Evolutionary conservation across 2,888 invertebrate genomes (phyloP), one percentile per base, ranked within the genome.

Genomic region (Julus scandinavius): DNA sequence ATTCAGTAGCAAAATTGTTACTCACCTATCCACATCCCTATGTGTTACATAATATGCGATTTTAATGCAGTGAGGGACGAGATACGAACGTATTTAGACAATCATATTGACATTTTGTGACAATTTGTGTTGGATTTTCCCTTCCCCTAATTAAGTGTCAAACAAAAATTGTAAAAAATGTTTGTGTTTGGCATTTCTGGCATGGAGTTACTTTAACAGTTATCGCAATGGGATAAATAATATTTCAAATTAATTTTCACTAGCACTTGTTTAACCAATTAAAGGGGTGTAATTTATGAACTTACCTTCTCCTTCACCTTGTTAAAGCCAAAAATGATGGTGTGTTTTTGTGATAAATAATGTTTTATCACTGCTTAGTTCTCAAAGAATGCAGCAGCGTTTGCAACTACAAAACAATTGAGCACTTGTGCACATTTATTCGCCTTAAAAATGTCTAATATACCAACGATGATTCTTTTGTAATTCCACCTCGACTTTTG

Each of bases 381-480:
- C 29, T 72, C 29, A 72, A 72, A 72, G 13, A 72, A 72, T 29
- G 29, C 29, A 29, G 29, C n/a, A 29, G 63, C 17, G 6, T 72
- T 11, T 72, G 6, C 72, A 20, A 2, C 7, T 29, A 72, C 11
- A 72, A 11, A 72, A 29, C 29, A n/a, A 7, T 29, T 72, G 29
- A 29, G 72, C 72, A 29, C 72, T 38, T 63, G 58, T n/a, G 58
- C 72, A 29, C 72, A 72, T 72, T 29, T 72, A 63, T 72, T 72
- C 72, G 45, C 29, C 29, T 72, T 29, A 29, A 72, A 9, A 29
- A 6, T 29, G 29, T 72, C 29, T 29, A 29, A 72, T 72, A 29
- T 72, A 29, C 29, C 29, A 72, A 29, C 29, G 54, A 50, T 54
- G 54, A 54, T 54, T 54, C 54, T 13, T 54, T 54, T 54, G 17